Base-by-base conservation (phyloP, 2,113 vertebrate species). In the Poeciliopsis occidentalis region DNA sequence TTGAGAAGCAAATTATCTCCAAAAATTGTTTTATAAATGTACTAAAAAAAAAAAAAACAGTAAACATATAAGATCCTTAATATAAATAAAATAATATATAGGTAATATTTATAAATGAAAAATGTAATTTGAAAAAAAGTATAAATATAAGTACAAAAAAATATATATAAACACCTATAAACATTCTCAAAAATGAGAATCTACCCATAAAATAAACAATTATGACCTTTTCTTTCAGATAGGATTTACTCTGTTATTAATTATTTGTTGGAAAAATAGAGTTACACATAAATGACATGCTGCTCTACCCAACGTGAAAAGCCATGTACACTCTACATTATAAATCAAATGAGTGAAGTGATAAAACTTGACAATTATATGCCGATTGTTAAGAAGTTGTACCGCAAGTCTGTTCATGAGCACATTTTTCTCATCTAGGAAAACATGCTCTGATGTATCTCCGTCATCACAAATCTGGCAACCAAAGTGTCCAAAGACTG, bases 321-420 rank as follows among this genome's bases (percentile, higher is more conserved):
- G 82, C 78, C 34, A 90, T 85, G 80, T 76, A 73, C 51, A 27
- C 44, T 47, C 61, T 64, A 74, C 73, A 81, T 69, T 57, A 34
- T 26, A 62, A 22, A 65, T 57, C 57, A 19, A 11, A 34, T 10
- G 32, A 0, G 32, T 8, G 8, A 7, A 57, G 24, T 10, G 8
- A n/a, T 57, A n/a, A 24, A 57, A n/a, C 7, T n/a, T 57, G 3
- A 24, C 51, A 57, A 8, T 57, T 19, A 11, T 57, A 57, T 57
- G 17, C 51, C 24, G 24, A 57, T 10, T 34, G 32, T 34, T 57
- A n/a, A 37, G 10, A 37, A 37, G 2, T 37, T 11, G 8, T 37
- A 11, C 34, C 8, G 0, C 2, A 11, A 11, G 34, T 37, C 34
- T 37, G 34, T 8, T 37, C 34, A 8, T 11, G 5, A 54, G 8